Conservation (phyloP, 2,797 vertebrate species). For the Smutsia temminckii region DNA sequence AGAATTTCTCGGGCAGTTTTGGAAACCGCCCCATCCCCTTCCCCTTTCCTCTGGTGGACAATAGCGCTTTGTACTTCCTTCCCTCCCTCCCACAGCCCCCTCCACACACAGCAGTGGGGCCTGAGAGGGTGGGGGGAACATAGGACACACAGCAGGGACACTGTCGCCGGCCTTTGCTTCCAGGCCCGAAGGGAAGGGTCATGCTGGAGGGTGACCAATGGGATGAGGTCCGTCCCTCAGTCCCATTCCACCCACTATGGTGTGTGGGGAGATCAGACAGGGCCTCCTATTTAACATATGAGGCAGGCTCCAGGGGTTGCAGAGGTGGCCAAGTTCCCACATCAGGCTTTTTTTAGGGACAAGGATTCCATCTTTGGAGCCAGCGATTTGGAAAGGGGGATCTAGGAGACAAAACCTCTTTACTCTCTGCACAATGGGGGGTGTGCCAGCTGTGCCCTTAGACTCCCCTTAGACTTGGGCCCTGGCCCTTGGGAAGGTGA, state of each 20-base stretch:
- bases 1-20: constrained; percentile 68
- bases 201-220: not conserved
- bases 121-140: not conserved
- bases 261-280: not conserved
- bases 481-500: not conserved
- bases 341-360: not conserved
- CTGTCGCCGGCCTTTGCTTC: constrained; percentile 22
- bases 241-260: not conserved
- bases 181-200: constrained; percentile 8
- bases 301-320: not conserved
- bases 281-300: not conserved
- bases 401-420: constrained; percentile 6
- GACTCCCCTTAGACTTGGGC: too few relatives aligned
- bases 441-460: not conserved
- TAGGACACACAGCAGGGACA: constrained; percentile 23
- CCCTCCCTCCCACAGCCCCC: constrained; percentile 40
- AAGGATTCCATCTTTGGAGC: not conserved
- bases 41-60: constrained; percentile 64
- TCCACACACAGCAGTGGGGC: not conserved
- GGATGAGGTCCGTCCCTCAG: not conserved
- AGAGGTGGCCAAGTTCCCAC: not conserved
- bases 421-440: not conserved
- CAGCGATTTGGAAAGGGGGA: not conserved
- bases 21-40: constrained; percentile 68
- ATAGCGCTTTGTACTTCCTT: constrained; percentile 76